Conservation (phyloP, 2,113 vertebrate genomes). For the Rhinogobius similis region DNA sequence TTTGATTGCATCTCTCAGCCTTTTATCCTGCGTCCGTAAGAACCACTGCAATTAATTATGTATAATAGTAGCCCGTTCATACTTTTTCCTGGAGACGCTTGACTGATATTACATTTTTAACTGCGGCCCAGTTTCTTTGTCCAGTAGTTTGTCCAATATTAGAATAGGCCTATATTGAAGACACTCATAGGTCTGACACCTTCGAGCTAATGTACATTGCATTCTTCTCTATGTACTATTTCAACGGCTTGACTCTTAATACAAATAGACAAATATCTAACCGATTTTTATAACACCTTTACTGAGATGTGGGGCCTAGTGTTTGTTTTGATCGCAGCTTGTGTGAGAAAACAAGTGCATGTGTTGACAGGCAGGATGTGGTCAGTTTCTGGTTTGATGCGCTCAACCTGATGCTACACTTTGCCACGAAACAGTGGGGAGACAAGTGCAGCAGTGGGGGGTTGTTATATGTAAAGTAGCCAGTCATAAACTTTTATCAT, state of each 20-base stretch:
- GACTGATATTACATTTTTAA: conserved; percentile 63
- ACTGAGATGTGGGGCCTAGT: conserved; percentile 22
- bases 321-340: conserved; percentile 42
- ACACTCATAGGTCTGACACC: conserved; percentile 33
- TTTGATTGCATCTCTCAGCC: conserved; percentile 17
- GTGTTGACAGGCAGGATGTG: conserved; percentile 74
- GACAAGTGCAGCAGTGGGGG: conserved; percentile 34
- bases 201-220: conserved; percentile 10
- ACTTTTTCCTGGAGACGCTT: conserved; percentile 58
- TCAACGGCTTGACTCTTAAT: not conserved
- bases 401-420: conserved; percentile 47
- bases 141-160: conserved; percentile 60
- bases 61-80: conserved; percentile 47
- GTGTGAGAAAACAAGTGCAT: conserved; percentile 50
- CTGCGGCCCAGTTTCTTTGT: conserved; percentile 71
- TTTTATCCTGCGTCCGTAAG: conserved; percentile 42
- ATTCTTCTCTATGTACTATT: no score
- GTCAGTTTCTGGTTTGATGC: conserved; percentile 64
- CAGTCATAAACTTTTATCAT: conserved; percentile 50
- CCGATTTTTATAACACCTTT: conserved; percentile 1
- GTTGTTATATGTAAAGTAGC: conserved; percentile 40
- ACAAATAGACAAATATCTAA: not conserved
- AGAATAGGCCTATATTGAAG: conserved; percentile 68
- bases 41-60: conserved; percentile 64
- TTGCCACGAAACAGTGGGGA: conserved; percentile 43